Base-by-base conservation (phyloP, 2,888 invertebrate species). In the Thymelicus lineola region DNA sequence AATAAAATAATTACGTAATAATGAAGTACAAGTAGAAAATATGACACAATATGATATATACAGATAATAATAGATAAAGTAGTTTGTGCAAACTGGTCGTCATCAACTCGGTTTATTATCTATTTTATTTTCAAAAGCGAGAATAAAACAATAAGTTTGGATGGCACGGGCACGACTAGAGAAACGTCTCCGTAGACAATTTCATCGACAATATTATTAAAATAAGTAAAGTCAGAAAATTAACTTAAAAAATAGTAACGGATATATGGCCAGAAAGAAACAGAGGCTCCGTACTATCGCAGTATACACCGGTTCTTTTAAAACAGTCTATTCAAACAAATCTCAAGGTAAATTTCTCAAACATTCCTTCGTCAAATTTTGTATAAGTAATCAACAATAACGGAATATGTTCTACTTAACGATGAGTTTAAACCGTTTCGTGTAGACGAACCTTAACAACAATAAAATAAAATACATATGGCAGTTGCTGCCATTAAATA, bases 141-240 rank as follows among this genome's bases (percentile, higher is more conserved):
- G 17, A 17, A 15, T 36, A 38, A 58, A 14, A 1, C 7, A 36
- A 38, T 12, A 58, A 58, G 14, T n/a, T 15, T 60, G 12, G 42
- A 60, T 60, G 60, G 60, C 66, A 66, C 66, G 36, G 36, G 35
- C 66, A 9, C 20, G 65, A 65, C 65, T 65, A 65, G 65, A 65
- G 28, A 45, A 10, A 45, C 28, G 38, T 65, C 57, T 15, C 42
- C n/a, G 15, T 42, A 10, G 7, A 42, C 15, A 45, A 57, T 42
- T 65, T 36, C 2, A 48, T n/a, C 20, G 35, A 46, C 14, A 12
- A 42, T 5, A 2, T 28, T 28, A 28, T 28, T 28, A 20, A n/a
- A 46, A 2, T 3, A 61, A 46, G 20, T 45, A 46, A 17, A 60
- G 1, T 7, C 35, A 28, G n/a, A 28, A 28, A 7, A 60, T 17